Evolutionary conservation across 2,797 vertebrate species (phyloP).

Genomic region (Pipistrellus pipistrellus): DNA sequence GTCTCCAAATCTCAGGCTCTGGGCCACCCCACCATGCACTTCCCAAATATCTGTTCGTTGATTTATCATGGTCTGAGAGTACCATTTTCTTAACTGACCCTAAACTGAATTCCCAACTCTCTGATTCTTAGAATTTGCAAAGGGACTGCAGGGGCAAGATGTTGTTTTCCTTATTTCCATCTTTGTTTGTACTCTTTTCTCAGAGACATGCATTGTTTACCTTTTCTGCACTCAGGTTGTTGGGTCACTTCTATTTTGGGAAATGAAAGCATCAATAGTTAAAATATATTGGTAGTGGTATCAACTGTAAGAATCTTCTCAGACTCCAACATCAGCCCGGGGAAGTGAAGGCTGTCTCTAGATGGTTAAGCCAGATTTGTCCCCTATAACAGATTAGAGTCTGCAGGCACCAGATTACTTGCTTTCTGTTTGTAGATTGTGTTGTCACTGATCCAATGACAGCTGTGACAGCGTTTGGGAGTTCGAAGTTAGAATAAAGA

Average conservation of each 20-base stretch:
- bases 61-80: not conserved
- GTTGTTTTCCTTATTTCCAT: not conserved
- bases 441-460: not conserved
- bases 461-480: not conserved
- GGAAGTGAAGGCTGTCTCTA: not conserved
- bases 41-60: not conserved
- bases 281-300: not conserved
- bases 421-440: not conserved
- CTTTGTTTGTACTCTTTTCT: constrained; percentile 21
- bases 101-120: not conserved
- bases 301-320: not conserved
- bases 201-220: not conserved
- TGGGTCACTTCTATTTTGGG: constrained; percentile 10
- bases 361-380: not conserved
- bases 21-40: not conserved
- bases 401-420: not conserved
- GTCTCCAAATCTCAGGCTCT: constrained; percentile 11
- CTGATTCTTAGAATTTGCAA: not conserved
- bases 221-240: not conserved
- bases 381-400: not conserved
- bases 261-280: not conserved
- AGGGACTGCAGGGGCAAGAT: not conserved
- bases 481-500: not conserved
- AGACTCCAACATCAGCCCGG: not conserved
- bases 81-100: not conserved